Conservation (phyloP, 2,797 vertebrate genomes). For the Muraenolepis orangiensis region DNA sequence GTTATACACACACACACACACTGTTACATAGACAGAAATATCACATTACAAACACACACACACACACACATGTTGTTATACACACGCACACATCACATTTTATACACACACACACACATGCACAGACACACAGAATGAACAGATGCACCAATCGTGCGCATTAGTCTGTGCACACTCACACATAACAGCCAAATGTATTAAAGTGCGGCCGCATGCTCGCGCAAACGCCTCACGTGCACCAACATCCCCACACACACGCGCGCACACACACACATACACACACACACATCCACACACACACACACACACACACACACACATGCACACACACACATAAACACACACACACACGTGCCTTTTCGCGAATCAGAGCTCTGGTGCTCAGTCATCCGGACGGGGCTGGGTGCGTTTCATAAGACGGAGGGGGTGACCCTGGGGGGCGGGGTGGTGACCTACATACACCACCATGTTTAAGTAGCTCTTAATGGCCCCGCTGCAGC, state of each 20-base stretch:
- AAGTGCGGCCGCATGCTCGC: not conserved
- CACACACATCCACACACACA: not conserved
- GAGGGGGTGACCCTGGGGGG: not conserved
- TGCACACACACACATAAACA: not conserved
- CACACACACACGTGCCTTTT: not conserved
- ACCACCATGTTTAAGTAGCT: slow-evolving; percentile 38
- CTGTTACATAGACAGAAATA: slow-evolving; percentile 20
- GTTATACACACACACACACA: not conserved
- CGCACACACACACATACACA: not conserved
- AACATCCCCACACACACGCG: not conserved
- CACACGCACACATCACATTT: not conserved
- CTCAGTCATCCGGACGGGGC: not conserved
- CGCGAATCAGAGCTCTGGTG: too few relatives aligned
- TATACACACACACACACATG: not conserved
- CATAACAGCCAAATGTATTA: not conserved
- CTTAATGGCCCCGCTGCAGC: slow-evolving; percentile 46
- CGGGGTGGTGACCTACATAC: slow-evolving; percentile 65
- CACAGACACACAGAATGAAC: not conserved
- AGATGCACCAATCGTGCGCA: not conserved
- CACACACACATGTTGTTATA: slow-evolving; percentile 11
- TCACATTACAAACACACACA: slow-evolving; percentile 17
- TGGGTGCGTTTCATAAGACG: not conserved
- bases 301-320: not conserved
- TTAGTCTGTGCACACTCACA: not conserved
- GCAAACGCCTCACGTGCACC: not conserved